Percentiles rank a stretch among this genome's conserved stretches.
phyloP scores from a whole-genome alignment of 2,888 invertebrate species.

The Pinctada fucata region DNA sequence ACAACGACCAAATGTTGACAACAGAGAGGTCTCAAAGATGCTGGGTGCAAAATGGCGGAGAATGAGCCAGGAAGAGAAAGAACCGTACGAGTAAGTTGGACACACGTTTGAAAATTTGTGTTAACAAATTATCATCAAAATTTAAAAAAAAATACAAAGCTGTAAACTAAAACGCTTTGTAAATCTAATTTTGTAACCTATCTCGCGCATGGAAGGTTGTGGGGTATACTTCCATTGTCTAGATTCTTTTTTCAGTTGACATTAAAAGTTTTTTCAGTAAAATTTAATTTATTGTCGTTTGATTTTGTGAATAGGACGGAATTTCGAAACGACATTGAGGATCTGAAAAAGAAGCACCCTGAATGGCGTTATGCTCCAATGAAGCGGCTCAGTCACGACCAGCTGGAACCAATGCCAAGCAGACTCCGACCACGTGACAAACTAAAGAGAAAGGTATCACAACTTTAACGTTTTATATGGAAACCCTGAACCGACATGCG shows the following conservation, averaged over 20 bases:
- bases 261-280: neutral
- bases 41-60: constrained; percentile 56
- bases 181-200: too few relatives aligned
- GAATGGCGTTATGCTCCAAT: constrained; percentile 56
- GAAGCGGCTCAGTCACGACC: constrained; percentile 38
- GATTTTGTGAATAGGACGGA: constrained; percentile 42
- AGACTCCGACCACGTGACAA: constrained; percentile 52
- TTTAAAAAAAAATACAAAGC: too few relatives aligned
- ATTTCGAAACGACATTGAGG: constrained; percentile 52
- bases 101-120: neutral
- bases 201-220: too few relatives aligned
- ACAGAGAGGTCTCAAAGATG: constrained; percentile 57
- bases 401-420: constrained; percentile 56
- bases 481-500: too few relatives aligned
- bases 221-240: too few relatives aligned
- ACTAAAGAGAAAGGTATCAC: constrained; percentile 47
- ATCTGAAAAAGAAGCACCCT: constrained; percentile 46
- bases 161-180: too few relatives aligned
- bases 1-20: constrained; percentile 52
- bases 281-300: constrained; percentile 1
- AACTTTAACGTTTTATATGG: neutral
- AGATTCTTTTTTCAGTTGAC: too few relatives aligned
- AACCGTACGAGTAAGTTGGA: constrained; percentile 55
- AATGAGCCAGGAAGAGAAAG: constrained; percentile 49
- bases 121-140: too few relatives aligned